phyloP scores from a whole-genome alignment of 2,113 vertebrate genomes.

The Stomatorhinus ivindoensis region DNA sequence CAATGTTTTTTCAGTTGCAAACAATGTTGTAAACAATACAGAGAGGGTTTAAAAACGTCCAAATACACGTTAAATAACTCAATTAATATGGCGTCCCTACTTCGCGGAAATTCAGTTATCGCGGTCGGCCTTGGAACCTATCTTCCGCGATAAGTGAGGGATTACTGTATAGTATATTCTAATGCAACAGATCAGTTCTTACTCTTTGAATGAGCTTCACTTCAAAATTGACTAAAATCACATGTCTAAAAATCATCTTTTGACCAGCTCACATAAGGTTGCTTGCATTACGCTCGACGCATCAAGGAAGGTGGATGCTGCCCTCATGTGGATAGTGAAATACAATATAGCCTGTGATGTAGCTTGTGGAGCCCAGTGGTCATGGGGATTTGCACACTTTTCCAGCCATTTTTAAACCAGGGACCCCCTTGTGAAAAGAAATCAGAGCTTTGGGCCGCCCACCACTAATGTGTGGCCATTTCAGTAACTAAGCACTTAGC shows the following conservation, averaged over 20 bases:
- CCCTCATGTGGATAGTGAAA: slow-evolving; percentile 29
- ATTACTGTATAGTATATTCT: too few relatives aligned
- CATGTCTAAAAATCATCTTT: background rate
- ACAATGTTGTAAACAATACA: too few relatives aligned
- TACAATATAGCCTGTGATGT: slow-evolving; percentile 20
- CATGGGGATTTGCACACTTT: background rate
- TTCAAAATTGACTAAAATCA: background rate
- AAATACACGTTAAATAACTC: too few relatives aligned
- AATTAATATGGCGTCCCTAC: too few relatives aligned
- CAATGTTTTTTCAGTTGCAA: too few relatives aligned
- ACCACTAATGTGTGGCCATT: background rate
- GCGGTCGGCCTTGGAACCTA: too few relatives aligned
- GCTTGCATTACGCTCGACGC: background rate
- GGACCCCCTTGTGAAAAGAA: background rate
- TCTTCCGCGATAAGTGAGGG: too few relatives aligned
- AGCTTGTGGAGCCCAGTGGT: background rate
- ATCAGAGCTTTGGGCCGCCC: background rate
- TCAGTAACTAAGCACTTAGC: background rate
- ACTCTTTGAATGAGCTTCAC: background rate
- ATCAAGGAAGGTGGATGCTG: background rate
- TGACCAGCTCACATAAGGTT: background rate
- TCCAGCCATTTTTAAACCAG: background rate
- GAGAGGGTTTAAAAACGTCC: too few relatives aligned
- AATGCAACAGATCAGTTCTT: background rate
- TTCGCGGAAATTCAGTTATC: too few relatives aligned